These are phyloP conservation scores for Colostygia pectinataria DNA, from an alignment of 2,888 invertebrate genomes.

Conservation along the genomic window DNA sequence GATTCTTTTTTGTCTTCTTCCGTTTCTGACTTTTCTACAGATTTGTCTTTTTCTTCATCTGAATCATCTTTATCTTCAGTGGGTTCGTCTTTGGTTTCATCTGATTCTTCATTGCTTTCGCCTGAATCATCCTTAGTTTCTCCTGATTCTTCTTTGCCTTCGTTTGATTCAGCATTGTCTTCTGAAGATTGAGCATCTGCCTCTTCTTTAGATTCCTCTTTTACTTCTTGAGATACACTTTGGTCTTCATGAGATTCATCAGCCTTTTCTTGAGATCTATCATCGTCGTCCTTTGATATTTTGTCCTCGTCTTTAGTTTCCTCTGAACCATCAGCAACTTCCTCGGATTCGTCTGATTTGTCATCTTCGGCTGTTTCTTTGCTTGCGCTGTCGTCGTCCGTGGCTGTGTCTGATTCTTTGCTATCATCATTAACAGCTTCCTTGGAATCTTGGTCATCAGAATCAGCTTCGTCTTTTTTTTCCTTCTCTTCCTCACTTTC, in stretches of 20 bases:
- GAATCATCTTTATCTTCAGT: slow-evolving; percentile 46
- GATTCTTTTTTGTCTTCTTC: slow-evolving; percentile 39
- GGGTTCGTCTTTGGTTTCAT: slow-evolving; percentile 37
- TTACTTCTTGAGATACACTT: slow-evolving; percentile 48
- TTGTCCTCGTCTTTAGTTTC: slow-evolving; percentile 50
- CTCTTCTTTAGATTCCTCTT: slow-evolving; percentile 54
- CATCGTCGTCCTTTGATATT: slow-evolving; percentile 48
- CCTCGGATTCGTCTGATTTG: slow-evolving; percentile 58
- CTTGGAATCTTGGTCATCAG: slow-evolving; percentile 42
- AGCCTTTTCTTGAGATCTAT: slow-evolving; percentile 48
- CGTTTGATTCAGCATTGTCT: slow-evolving; percentile 45
- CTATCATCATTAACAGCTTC: slow-evolving; percentile 54
- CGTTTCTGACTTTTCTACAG: slow-evolving; percentile 23
- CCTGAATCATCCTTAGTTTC: slow-evolving; percentile 45
- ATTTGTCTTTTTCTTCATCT: slow-evolving; percentile 51
- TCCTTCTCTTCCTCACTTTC: slow-evolving; percentile 64
- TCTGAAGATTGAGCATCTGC: slow-evolving; percentile 62
- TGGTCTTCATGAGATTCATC: slow-evolving; percentile 52
- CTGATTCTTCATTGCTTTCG: slow-evolving; percentile 40
- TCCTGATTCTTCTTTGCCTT: slow-evolving; percentile 45
- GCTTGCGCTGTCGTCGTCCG: slow-evolving; percentile 42
- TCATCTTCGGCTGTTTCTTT: slow-evolving; percentile 49
- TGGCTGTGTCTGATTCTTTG: slow-evolving; percentile 50
- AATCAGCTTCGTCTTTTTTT: slow-evolving; percentile 51
- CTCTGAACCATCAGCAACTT: slow-evolving; percentile 48